phyloP scores from a whole-genome alignment of 2,797 vertebrate genomes.

The Tokudaia muenninki region DNA sequence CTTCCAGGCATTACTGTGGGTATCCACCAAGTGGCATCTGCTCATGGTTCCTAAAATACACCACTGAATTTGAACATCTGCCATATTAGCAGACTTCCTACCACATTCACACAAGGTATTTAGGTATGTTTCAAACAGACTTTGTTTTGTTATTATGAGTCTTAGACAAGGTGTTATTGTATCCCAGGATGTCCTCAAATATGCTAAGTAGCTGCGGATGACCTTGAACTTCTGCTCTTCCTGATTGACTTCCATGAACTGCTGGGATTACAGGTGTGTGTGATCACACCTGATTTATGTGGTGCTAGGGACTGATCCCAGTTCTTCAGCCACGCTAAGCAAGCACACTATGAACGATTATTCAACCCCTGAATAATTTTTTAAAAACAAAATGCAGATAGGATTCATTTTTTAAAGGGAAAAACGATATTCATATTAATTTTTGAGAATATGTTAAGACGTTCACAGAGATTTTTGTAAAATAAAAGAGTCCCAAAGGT shows the following conservation, averaged over 20 bases:
- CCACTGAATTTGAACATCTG: background rate
- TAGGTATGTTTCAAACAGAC: background rate
- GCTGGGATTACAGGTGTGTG: background rate
- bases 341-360: background rate
- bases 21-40: background rate
- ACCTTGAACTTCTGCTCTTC: background rate
- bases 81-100: background rate
- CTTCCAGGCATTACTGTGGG: background rate
- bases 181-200: background rate
- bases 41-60: background rate
- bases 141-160: background rate
- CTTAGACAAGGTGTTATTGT: background rate
- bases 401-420: background rate
- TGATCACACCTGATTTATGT: background rate
- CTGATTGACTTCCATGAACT: background rate
- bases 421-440: background rate
- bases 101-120: background rate
- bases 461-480: background rate
- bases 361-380: background rate
- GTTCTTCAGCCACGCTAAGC: background rate
- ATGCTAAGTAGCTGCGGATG: background rate
- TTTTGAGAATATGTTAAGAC: background rate
- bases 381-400: background rate
- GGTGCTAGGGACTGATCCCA: background rate
- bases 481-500: background rate